These are phyloP conservation scores for Hestina assimilis DNA, from an alignment of 1,140 invertebrate species.

Conservation along the genomic window DNA sequence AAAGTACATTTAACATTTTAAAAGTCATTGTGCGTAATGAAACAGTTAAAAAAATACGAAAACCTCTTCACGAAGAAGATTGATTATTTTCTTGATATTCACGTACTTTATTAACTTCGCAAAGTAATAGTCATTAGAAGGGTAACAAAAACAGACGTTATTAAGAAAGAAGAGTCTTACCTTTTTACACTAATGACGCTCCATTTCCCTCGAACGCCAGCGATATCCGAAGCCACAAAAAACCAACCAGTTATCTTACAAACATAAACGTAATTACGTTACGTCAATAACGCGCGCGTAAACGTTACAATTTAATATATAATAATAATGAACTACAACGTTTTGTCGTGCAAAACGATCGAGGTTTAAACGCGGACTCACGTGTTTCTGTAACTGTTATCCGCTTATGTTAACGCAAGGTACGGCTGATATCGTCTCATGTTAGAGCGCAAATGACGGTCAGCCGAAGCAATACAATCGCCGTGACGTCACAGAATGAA, in stretches of 20 bases:
- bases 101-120: conserved; percentile 14
- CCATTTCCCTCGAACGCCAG: conserved; percentile 37
- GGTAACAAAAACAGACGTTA: conserved; percentile 36
- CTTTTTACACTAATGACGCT: conserved; percentile 49
- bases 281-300: conserved; percentile 23
- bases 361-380: conserved; percentile 34
- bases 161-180: conserved; percentile 36
- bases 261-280: conserved; percentile 39
- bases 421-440: conserved; percentile 48
- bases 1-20: too few relatives aligned
- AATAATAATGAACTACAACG: too few relatives aligned
- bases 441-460: conserved; percentile 58
- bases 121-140: conserved; percentile 19
- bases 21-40: conserved; percentile 8
- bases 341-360: conserved; percentile 35
- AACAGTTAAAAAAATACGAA: conserved; percentile 6
- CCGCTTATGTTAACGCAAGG: conserved; percentile 15
- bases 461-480: conserved; percentile 48
- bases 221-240: conserved; percentile 21
- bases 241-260: conserved; percentile 21
- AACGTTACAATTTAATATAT: conserved; percentile 30
- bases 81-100: conserved; percentile 20
- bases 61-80: conserved; percentile 12
- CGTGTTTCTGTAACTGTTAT: conserved; percentile 17
- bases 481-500: conserved; percentile 42